Conservation (phyloP, 2,113 vertebrate genomes). For the Bombycilla garrulus region DNA sequence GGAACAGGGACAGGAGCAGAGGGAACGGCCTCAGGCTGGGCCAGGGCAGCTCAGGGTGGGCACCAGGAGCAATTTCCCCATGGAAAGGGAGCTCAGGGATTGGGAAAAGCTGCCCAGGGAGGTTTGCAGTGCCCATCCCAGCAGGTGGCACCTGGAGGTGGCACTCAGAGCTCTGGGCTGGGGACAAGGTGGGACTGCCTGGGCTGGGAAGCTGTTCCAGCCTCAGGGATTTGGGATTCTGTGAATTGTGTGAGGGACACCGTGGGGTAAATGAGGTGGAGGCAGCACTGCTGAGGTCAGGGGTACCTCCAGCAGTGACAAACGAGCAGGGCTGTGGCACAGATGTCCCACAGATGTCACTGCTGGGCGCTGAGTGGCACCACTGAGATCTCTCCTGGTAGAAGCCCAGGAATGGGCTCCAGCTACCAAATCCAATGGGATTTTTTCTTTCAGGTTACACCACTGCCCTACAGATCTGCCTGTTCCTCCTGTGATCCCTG, state of each 20-base stretch:
- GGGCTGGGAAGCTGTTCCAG: background rate
- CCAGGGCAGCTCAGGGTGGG: background rate
- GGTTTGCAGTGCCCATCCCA: background rate
- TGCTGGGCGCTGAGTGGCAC: background rate
- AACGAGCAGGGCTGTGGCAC: background rate
- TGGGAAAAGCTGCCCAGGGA: background rate
- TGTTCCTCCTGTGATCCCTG: background rate
- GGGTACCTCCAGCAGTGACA: background rate
- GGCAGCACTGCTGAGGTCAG: background rate
- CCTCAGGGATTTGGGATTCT: rapidly evolving
- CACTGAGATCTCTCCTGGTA: background rate
- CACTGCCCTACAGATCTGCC: background rate
- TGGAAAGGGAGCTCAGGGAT: background rate
- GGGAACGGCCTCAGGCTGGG: background rate
- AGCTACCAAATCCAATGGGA: background rate
- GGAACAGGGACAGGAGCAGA: background rate
- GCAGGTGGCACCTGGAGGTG: background rate
- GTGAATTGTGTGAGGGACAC: background rate
- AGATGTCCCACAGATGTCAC: background rate
- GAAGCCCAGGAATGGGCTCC: background rate
- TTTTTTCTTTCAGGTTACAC: background rate
- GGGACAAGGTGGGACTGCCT: background rate
- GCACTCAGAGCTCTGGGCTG: background rate
- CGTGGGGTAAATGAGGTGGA: background rate
- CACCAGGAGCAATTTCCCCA: background rate